Conservation (phyloP, 2,113 vertebrate genomes). For the Puntigrus tetrazona region DNA sequence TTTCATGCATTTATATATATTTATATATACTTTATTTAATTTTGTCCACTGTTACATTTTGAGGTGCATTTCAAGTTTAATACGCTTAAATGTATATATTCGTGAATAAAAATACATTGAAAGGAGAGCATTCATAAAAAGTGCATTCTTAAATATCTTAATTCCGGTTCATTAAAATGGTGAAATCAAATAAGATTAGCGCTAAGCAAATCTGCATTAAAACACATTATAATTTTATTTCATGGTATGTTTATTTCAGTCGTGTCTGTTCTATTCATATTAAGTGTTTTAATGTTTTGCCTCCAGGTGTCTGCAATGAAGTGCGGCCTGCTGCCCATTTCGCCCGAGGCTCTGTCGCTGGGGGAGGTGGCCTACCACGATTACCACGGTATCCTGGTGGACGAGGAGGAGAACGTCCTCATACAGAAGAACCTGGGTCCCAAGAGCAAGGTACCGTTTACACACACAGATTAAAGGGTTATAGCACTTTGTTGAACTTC, state of each 20-base stretch:
- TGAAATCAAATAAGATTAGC: not conserved
- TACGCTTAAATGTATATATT: not conserved
- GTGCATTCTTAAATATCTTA: too few relatives aligned
- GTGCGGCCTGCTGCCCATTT: slow-evolving; percentile 93
- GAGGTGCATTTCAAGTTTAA: not conserved
- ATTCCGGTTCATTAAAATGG: too few relatives aligned
- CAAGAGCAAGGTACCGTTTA: slow-evolving; percentile 88
- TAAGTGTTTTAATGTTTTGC: not conserved
- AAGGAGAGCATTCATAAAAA: not conserved
- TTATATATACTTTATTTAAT: too few relatives aligned
- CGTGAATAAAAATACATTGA: not conserved
- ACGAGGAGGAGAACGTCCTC: slow-evolving; percentile 85
- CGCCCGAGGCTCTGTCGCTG: slow-evolving; percentile 90
- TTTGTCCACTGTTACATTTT: not conserved
- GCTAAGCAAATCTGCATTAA: too few relatives aligned
- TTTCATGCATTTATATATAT: too few relatives aligned
- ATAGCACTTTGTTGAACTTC: not conserved
- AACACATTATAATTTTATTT: not conserved
- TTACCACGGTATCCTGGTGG: slow-evolving; percentile 93
- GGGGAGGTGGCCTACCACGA: slow-evolving; percentile 95
- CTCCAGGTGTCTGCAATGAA: slow-evolving; percentile 96
- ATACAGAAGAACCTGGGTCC: slow-evolving; percentile 95
- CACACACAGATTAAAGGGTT: not conserved
- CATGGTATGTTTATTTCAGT: not conserved
- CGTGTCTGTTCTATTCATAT: not conserved